Base-by-base conservation (phyloP, 2,797 vertebrate species). In the Mormyrus hasselquistii region DNA sequence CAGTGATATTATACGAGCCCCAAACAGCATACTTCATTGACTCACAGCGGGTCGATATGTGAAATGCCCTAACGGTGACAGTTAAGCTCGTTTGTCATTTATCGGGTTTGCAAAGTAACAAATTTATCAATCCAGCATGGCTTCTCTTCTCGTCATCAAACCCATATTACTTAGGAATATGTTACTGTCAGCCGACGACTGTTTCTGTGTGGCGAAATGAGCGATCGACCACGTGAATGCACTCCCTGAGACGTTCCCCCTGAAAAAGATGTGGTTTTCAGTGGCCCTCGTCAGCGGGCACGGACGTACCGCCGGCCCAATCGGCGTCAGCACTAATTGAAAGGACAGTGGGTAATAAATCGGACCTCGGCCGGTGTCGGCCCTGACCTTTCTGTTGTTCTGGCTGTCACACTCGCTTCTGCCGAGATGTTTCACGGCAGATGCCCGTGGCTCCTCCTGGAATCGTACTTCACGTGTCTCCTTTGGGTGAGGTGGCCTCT, bases 1-100 rank as follows among this genome's bases (percentile, higher is more conserved):
- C 95, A 97, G 96, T 97, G 97, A 96, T 97, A 97, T 98, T 97
- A 97, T 96, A 96, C 96, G 97, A 97, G 97, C 96, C 96, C 65
- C 97, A 97, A 96, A 94, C 96, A 95, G 96, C 94, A 94, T 95
- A 94, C 92, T 62, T 89, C 97, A 98, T 98, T 96, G 97, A 98
- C 97, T 97, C 94, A 92, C 93, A 93, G 92, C 92, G 94, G 96
- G 97, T 97, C 95, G 88, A 96, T 97, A 96, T 96, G 96, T 96
- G 92, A 93, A 96, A 96, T 93, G 93, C 96, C 96, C 96, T 94
- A 95, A 96, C 95, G 93, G 95, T 93, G 93, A 94, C 94, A 93
- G 93, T 94, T 96, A 96, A 96, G 95, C 95, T 97, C 95, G 95
- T 97, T 96, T 97, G 96, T 97, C 96, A 97, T 96, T 97, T 96